Conservation (phyloP, 2,797 vertebrate genomes). For the Acanthurus leucopareius region DNA sequence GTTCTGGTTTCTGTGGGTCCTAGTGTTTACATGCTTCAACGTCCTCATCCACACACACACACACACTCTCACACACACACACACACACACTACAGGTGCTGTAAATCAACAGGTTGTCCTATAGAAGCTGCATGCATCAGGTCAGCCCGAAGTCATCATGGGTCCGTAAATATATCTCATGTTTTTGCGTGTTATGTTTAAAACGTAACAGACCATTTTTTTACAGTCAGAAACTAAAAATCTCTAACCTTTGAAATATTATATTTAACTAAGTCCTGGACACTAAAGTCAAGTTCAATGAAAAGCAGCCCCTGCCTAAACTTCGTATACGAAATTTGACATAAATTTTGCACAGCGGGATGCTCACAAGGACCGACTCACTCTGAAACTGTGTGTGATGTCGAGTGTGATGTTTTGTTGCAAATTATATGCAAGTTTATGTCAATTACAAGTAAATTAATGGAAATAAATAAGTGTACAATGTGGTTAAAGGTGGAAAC, state of each 20-base stretch:
- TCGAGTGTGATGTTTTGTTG: no score
- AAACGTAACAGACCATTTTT: background rate
- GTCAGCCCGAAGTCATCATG: constrained; percentile 20
- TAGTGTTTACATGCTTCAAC: constrained; percentile 51
- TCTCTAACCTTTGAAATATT: background rate
- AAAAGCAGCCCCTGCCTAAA: no score
- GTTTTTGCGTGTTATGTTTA: background rate
- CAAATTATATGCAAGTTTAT: no score
- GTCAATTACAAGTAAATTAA: no score
- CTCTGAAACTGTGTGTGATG: no score
- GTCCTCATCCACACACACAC: constrained; percentile 47
- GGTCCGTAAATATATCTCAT: background rate
- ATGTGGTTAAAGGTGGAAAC: no score
- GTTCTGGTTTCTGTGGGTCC: background rate
- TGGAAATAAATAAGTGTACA: no score
- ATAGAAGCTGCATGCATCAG: background rate
- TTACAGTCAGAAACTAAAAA: background rate
- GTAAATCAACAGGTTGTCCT: constrained; percentile 36
- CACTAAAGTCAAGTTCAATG: background rate
- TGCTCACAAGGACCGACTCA: no score
- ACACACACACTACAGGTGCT: constrained; percentile 27
- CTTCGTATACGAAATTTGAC: background rate
- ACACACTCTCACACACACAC: constrained; percentile 31
- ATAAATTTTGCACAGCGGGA: no score
- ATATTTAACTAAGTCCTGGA: background rate